These are phyloP conservation scores for Laothoe populi DNA, from an alignment of 2,888 invertebrate genomes.

Conservation along the genomic window DNA sequence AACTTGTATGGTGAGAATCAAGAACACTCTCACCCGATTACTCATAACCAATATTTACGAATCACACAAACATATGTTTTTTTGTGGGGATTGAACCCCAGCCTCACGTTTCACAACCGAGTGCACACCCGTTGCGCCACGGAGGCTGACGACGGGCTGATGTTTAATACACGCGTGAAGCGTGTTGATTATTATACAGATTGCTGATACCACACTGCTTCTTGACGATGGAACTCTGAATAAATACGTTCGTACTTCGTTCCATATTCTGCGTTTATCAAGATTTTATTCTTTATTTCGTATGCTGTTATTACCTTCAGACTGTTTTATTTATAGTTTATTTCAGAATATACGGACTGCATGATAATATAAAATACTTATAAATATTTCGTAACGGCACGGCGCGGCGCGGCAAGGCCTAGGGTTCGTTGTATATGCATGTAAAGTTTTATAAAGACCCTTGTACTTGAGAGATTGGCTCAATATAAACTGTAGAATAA, in stretches of 20 bases:
- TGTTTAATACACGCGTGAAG: too few species aligned
- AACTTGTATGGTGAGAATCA: too few species aligned
- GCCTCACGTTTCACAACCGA: too few species aligned
- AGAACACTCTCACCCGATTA: too few species aligned
- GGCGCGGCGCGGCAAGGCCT: too few species aligned
- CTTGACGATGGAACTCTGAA: not conserved
- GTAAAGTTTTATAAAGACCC: not conserved
- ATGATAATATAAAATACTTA: not conserved
- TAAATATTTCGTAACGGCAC: too few species aligned
- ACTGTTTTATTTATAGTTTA: not conserved
- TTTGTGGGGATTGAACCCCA: too few species aligned
- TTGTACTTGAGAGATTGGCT: not conserved
- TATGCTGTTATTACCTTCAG: not conserved
- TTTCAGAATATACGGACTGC: not conserved
- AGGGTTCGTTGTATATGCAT: not conserved
- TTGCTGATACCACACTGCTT: not conserved
- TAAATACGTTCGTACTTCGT: not conserved
- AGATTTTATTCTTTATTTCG: slow-evolving; percentile 6
- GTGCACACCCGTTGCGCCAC: too few species aligned
- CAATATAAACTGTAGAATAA: not conserved
- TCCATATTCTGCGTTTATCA: not conserved
- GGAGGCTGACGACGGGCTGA: too few species aligned
- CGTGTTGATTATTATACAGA: not conserved
- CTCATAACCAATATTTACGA: too few species aligned
- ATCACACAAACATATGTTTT: too few species aligned